Evolutionary conservation across 2,797 vertebrate genomes (phyloP).

Genomic region (Malurus splendens): DNA sequence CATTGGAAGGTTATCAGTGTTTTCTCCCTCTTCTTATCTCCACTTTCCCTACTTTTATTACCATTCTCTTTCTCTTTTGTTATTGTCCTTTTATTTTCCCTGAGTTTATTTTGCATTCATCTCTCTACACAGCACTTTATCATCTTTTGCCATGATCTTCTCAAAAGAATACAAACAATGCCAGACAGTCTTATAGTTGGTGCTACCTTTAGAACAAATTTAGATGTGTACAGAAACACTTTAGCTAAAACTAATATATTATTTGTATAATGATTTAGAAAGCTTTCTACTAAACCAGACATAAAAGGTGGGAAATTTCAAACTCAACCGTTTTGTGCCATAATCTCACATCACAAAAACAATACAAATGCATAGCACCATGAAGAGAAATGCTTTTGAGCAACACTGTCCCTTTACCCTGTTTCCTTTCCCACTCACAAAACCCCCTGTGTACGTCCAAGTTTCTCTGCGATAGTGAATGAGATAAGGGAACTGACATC

Average conservation of each 20-base stretch:
- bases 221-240: not conserved
- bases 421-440: not conserved
- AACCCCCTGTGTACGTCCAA: fast-evolving
- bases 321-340: not conserved
- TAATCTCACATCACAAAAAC: not conserved
- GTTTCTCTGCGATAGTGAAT: not conserved
- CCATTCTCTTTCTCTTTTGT: not conserved
- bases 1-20: not conserved
- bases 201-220: not conserved
- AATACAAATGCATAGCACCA: fast-evolving
- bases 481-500: not conserved
- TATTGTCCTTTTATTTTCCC: not conserved
- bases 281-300: not conserved
- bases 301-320: not conserved
- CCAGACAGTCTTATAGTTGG: not conserved
- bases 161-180: not conserved
- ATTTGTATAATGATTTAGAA: not conserved
- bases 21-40: not conserved
- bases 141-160: not conserved
- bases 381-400: fast-evolving
- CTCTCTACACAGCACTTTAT: not conserved
- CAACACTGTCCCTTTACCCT: not conserved
- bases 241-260: not conserved
- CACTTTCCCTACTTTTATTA: not conserved
- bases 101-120: not conserved